Conservation (phyloP, 2,888 invertebrate species). For the Harmothoe impar region DNA sequence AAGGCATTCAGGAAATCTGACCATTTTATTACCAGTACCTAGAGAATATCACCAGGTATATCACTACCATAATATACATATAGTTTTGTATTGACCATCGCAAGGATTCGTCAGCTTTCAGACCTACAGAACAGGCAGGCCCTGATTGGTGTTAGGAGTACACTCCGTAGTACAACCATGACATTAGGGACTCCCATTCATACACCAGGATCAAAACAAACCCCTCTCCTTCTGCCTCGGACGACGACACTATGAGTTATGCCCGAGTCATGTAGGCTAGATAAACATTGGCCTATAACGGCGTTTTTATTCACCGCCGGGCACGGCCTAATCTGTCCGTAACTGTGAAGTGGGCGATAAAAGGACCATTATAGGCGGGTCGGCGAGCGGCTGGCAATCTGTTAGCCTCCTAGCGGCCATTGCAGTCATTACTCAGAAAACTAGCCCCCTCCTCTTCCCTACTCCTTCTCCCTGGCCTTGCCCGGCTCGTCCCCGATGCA, state of each 20-base stretch:
- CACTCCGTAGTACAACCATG: no score
- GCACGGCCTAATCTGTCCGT: slow-evolving; percentile 28
- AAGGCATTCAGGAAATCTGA: no score
- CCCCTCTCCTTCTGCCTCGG: not conserved
- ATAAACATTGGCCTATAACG: slow-evolving; percentile 53
- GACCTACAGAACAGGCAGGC: no score
- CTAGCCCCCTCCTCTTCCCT: slow-evolving; percentile 11
- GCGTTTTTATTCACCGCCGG: not conserved
- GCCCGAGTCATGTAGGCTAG: not conserved
- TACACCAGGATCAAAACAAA: not conserved
- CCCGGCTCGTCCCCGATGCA: not conserved
- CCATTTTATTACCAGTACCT: no score
- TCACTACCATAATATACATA: no score
- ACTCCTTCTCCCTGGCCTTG: slow-evolving; percentile 10
- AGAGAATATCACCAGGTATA: no score
- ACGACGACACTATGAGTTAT: slow-evolving; percentile 49
- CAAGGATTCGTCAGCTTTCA: no score
- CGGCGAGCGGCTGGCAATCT: slow-evolving; percentile 15
- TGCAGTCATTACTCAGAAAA: slow-evolving; percentile 44
- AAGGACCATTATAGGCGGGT: slow-evolving; percentile 42
- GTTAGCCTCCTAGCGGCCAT: slow-evolving; percentile 44
- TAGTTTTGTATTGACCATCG: no score
- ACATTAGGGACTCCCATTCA: no score
- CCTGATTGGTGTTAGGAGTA: no score
- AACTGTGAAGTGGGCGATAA: slow-evolving; percentile 62